Base-by-base conservation (phyloP, 2,113 vertebrate genomes). In the Brachyistius frenatus region DNA sequence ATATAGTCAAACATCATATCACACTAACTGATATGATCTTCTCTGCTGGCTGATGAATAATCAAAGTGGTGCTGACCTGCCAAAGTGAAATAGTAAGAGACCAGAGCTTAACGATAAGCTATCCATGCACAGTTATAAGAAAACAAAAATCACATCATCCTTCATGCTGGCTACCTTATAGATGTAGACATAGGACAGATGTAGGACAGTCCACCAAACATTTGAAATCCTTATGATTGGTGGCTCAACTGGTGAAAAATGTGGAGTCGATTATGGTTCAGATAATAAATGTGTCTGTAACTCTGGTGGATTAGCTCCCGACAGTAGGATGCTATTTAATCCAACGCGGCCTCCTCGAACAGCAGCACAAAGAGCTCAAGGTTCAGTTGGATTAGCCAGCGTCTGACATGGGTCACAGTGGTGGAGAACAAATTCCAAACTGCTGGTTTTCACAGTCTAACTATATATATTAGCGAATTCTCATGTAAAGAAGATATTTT, bases 231-330 rank as follows among this genome's bases (percentile, higher is more conserved):
- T 57, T 39, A 57, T 54, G n/a, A 63, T 35, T 66, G 67, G 23
- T 37, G 13, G 65, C 37, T 68, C 37, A 50, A 65, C 50, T n/a
- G 54, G n/a, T 58, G 73, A 75, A 66, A 85, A 76, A 85, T 60
- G 5, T 61, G 11, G 53, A 66, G 36, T 80, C 68, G 65, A 77
- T 89, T 65, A 81, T 67, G 73, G 37, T 65, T 49, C 33, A 69
- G 41, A 88, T 84, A 69, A 86, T 80, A 70, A 64, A 85, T 80
- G 63, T 73, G 81, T 78, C 76, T 80, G 63, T 73, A 79, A 76
- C 76, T 53, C 61, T 32, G 23, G 2, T 57, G 84, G 73, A 87
- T 88, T 68, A 84, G 49, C 66, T 52, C 23, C 68, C 60, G 64
- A 65, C 60, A 62, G 62, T 58, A 2, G 4, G 72, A 75, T 39